These are phyloP conservation scores for Notospermus geniculatus DNA, from an alignment of 1,140 invertebrate genomes.

Conservation along the genomic window DNA sequence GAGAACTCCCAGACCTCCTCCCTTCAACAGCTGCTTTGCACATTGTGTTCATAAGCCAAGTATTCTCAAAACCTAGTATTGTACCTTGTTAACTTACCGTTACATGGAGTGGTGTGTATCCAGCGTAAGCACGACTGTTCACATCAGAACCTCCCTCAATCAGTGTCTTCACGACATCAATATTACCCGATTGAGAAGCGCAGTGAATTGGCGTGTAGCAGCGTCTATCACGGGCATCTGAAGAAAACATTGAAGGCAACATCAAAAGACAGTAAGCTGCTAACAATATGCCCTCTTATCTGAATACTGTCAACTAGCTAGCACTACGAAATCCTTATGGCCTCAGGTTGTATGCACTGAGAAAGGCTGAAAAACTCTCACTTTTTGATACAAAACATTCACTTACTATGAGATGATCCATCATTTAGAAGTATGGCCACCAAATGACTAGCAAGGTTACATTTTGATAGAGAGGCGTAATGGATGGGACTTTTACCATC, in stretches of 20 bases:
- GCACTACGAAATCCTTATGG: background rate
- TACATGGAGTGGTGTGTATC: slow-evolving; percentile 50
- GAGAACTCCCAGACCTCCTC: no score
- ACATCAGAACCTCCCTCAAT: slow-evolving; percentile 46
- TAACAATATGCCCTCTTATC: no score
- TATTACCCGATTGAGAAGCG: slow-evolving; percentile 48
- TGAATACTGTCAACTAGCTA: no score
- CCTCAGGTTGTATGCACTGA: background rate
- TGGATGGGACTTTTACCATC: slow-evolving; percentile 49
- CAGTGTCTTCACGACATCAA: slow-evolving; percentile 34
- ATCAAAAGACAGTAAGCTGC: no score
- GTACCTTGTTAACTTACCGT: slow-evolving; percentile 47
- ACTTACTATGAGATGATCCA: slow-evolving; percentile 38
- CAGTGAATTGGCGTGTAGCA: slow-evolving; percentile 49
- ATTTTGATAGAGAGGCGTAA: slow-evolving; percentile 40
- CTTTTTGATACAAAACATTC: no score
- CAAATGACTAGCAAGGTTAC: slow-evolving; percentile 31
- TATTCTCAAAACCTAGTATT: no score
- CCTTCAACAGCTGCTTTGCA: no score
- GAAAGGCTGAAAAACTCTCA: no score
- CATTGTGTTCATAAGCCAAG: no score
- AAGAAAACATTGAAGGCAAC: slow-evolving; percentile 5
- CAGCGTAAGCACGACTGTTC: slow-evolving; percentile 48
- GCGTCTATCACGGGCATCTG: slow-evolving; percentile 45
- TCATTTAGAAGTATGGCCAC: slow-evolving; percentile 33